Evolutionary conservation across 2,888 invertebrate species (phyloP).

Genomic region (Euplagia quadripunctaria): DNA sequence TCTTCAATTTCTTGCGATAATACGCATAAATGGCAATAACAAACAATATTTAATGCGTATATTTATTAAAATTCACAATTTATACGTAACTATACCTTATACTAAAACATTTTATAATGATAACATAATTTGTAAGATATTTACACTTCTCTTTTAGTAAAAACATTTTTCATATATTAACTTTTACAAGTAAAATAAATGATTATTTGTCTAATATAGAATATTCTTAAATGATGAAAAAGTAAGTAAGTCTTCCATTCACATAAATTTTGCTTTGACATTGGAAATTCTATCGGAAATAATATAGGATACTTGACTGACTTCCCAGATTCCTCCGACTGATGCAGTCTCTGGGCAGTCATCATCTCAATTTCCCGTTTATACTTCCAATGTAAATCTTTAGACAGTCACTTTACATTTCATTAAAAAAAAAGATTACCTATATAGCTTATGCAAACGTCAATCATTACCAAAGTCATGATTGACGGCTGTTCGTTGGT

Average conservation of each 20-base stretch:
- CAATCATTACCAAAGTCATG: too few species aligned
- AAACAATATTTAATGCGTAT: not conserved
- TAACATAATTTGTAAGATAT: constrained; percentile 44
- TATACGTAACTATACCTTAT: constrained; percentile 22
- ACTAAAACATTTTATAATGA: constrained; percentile 29
- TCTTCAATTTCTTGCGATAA: not conserved
- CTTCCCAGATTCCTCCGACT: too few species aligned
- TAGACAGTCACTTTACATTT: not conserved
- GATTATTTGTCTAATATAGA: not conserved
- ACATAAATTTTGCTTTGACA: not conserved
- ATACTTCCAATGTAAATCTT: too few species aligned
- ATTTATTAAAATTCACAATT: constrained; percentile 33
- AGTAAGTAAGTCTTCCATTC: not conserved
- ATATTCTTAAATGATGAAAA: not conserved
- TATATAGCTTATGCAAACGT: too few species aligned
- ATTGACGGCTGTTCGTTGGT: too few species aligned
- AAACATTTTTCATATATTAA: not conserved
- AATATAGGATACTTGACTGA: not conserved
- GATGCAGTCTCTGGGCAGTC: too few species aligned
- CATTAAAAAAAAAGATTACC: not conserved
- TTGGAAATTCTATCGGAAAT: not conserved
- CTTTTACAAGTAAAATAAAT: not conserved
- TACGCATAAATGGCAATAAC: not conserved
- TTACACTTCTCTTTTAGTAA: constrained; percentile 19
- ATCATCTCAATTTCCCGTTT: too few species aligned